Evolutionary conservation across 2,888 invertebrate genomes (phyloP), one percentile per base, ranked within the genome.

Genomic region (Tridacna gigas): DNA sequence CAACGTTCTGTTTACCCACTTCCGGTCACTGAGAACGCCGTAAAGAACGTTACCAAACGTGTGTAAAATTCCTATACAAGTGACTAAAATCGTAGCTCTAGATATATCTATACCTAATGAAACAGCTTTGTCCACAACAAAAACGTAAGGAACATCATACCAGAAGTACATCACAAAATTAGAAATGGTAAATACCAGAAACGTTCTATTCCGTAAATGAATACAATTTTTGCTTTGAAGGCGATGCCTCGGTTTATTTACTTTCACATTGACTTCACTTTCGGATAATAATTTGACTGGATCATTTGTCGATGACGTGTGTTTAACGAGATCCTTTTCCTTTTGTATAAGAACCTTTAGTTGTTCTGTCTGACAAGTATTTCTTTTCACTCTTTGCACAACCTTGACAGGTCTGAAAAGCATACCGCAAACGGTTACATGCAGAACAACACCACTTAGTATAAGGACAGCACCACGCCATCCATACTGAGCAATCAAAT

Each of bases 81-180:
- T 97, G 86, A 98, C 96, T 89, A 98, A 96, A 83, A 96, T 96
- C 5, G 98, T 97, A 11, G 93, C 91, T 28, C 74, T 74, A n/a
- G 82, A 71, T 67, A 91, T 88, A 2, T 84, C 67, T 45, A 92
- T 90, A 0, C 96, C 96, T 86, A 96, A 96, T 13, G 96, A 96
- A 51, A 96, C 96, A 7, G 90, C 89, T 95, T 98, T 97, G 94
- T 98, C 98, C 77, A 97, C 97, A 83, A 98, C 96, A 95, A 98
- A 99, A 94, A 98, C 97, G 95, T 99, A 99, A 25, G 98, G 98
- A 80, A 98, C 97, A 93, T 99, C 98, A 85, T 95, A 95, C 97
- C 98, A 98, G 91, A 97, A 96, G 95, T 98, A 99, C 77, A 99
- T 96, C 78, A 98, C 96, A 89, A 98, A 96, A 88, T 98, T 98